Evolutionary conservation across 1,140 invertebrate species (phyloP), one percentile per base, ranked within the genome.

Genomic region (Drosophila erecta): DNA sequence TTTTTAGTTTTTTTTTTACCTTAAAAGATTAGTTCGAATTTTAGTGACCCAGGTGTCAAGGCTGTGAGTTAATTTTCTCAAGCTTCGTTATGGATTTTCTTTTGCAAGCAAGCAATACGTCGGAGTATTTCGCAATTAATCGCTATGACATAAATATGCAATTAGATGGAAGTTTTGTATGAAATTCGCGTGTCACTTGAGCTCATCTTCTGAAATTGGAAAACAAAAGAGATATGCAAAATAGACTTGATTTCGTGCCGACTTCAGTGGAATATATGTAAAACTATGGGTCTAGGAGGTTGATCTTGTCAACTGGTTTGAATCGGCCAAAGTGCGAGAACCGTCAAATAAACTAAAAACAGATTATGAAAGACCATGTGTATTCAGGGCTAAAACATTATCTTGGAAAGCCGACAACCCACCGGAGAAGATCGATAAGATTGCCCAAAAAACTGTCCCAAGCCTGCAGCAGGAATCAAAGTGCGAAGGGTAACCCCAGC

Each of bases 401-500:
- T 75, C 40, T 33, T 40, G 2, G 24, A 35, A 37, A 57, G 24
- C 44, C 47, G 15, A 30, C 41, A 12, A 40, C 11, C 35, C 38
- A 20, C 35, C 40, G 24, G 14, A 62, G 41, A 55, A 33, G 30
- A 56, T 56, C 60, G 72, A 76, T 76, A 58, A 76, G 60, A 76
- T 76, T 66, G n/a, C 27, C 12, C 40, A 17, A 40, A 40, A 49
- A 38, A 35, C 11, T 17, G 37, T 22, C 27, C 27, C n/a, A 30
- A 46, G 40, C 33, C 49, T 15, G 50, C 47, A 40, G 33, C 40
- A 41, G 49, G 41, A 12, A 35, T 37, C 53, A 76, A 76, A 76
- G 72, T 76, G 40, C 72, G 46, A 76, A 76, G 72, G 47, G 60
- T 76, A 49, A 57, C 55, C 27, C 15, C 43, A 15, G 20, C 43